A percentile compares a stretch with the other conserved stretches of the same genome.
These are phyloP conservation scores for Omphaloscelis lunosa DNA, from an alignment of 2,888 invertebrate genomes.

Conservation along the genomic window DNA sequence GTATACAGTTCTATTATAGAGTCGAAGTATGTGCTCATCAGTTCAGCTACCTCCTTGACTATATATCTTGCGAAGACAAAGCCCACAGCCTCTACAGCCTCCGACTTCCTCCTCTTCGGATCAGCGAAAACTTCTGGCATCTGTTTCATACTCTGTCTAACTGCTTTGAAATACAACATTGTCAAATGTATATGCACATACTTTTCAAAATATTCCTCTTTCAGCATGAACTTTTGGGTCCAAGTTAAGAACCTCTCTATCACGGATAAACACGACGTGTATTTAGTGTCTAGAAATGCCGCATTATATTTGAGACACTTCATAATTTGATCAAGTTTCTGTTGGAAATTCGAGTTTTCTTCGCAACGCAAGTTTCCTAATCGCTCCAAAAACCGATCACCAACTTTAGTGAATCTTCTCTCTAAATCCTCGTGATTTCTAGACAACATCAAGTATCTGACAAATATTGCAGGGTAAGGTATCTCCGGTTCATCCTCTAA, in stretches of 20 bases:
- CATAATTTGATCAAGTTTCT: conserved; percentile 67
- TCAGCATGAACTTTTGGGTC: conserved; percentile 71
- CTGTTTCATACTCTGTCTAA: conserved; percentile 71
- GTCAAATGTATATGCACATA: conserved; percentile 76
- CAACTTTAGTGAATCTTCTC: conserved; percentile 67
- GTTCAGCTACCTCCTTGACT: conserved; percentile 70
- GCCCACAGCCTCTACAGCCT: conserved; percentile 75
- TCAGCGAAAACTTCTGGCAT: conserved; percentile 72
- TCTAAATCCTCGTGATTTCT: conserved; percentile 68
- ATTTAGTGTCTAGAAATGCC: conserved; percentile 72
- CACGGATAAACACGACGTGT: conserved; percentile 72
- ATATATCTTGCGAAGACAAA: conserved; percentile 74
- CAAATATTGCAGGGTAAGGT: conserved; percentile 71
- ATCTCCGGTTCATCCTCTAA: conserved; percentile 50
- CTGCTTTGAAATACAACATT: conserved; percentile 78
- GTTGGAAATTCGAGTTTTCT: not conserved
- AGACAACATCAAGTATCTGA: conserved; percentile 75
- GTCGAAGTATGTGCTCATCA: conserved; percentile 73
- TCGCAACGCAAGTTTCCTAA: conserved; percentile 52
- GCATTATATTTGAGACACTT: conserved; percentile 71
- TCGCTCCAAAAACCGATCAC: conserved; percentile 71
- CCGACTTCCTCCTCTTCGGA: conserved; percentile 57
- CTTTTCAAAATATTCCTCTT: conserved; percentile 71
- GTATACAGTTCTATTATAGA: conserved; percentile 74
- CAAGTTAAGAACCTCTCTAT: conserved; percentile 72